A percentile compares a stretch with the other conserved stretches of the same genome.
Conservation (phyloP, 2,797 vertebrate genomes). For the Champsocephalus gunnari region DNA sequence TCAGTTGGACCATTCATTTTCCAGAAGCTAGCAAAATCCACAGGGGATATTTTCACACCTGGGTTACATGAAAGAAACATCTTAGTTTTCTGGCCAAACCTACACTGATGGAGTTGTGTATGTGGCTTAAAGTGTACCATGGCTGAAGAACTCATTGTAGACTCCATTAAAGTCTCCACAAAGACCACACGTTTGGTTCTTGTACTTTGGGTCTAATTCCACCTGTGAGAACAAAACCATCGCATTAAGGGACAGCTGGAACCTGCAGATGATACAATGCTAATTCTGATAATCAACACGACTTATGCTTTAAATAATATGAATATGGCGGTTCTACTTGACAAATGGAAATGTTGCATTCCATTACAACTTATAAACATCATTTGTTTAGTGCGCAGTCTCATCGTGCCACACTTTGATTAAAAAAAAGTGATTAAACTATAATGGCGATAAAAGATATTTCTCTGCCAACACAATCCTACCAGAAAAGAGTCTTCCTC, state of each 20-base stretch:
- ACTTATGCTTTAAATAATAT: background rate
- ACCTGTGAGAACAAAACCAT: conserved; percentile 77
- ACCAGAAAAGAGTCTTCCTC: conserved; percentile 87
- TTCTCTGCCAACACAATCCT: conserved; percentile 14
- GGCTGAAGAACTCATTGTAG: conserved; percentile 85
- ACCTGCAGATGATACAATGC: background rate
- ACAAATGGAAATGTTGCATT: background rate
- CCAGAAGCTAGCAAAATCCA: conserved; percentile 86
- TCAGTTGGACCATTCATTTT: conserved; percentile 90
- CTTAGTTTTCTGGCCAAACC: conserved; percentile 1
- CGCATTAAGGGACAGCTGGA: background rate
- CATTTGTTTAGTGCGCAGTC: background rate
- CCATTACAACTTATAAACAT: background rate
- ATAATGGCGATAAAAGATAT: no score
- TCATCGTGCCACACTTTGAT: background rate
- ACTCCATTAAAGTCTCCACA: conserved; percentile 90
- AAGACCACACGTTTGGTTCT: conserved; percentile 89
- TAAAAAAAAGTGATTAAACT: background rate
- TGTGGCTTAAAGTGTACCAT: conserved; percentile 74
- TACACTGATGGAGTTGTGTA: background rate
- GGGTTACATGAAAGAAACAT: conserved; percentile 1
- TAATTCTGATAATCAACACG: background rate
- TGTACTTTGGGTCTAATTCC: conserved; percentile 87
- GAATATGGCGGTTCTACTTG: background rate
- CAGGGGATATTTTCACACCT: conserved; percentile 80